A percentile compares a stretch with the other conserved stretches of the same genome.
phyloP scores from a whole-genome alignment of 2,113 vertebrate species.

The Muntiacus muntjak region DNA sequence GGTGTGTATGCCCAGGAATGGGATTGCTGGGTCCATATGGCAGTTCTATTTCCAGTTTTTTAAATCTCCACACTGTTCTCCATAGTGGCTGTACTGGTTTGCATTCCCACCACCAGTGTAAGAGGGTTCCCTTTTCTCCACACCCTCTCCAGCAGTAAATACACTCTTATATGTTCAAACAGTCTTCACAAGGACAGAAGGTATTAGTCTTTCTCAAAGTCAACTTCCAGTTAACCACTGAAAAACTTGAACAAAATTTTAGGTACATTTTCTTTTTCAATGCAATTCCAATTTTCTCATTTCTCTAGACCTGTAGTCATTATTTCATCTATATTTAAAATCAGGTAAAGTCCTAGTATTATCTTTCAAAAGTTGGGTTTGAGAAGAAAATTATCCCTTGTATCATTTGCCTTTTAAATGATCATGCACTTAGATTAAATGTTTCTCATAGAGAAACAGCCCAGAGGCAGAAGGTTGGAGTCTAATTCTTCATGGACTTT shows the following conservation, averaged over 20 bases:
- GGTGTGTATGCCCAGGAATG: too few relatives aligned
- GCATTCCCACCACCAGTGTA: too few relatives aligned
- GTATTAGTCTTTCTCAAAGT: conserved; percentile 22
- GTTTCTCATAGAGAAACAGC: not conserved
- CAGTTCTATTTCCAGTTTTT: too few relatives aligned
- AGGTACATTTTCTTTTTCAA: not conserved
- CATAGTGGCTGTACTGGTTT: too few relatives aligned
- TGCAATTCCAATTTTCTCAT: not conserved
- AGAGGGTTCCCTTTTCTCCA: too few relatives aligned
- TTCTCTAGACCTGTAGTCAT: not conserved
- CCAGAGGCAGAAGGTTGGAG: not conserved
- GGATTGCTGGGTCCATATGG: too few relatives aligned
- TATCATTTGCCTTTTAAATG: conserved; percentile 4
- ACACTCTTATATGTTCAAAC: not conserved
- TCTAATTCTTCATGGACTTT: not conserved
- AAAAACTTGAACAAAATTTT: not conserved
- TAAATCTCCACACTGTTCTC: too few relatives aligned
- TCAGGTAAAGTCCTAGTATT: not conserved
- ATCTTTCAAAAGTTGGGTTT: not conserved
- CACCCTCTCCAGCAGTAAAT: not conserved
- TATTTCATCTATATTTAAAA: not conserved
- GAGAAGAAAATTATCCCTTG: not conserved
- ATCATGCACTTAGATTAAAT: not conserved
- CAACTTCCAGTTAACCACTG: not conserved
- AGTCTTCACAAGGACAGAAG: conserved; percentile 49